phyloP scores from a whole-genome alignment of 2,888 invertebrate species.

The Acleris laterana region DNA sequence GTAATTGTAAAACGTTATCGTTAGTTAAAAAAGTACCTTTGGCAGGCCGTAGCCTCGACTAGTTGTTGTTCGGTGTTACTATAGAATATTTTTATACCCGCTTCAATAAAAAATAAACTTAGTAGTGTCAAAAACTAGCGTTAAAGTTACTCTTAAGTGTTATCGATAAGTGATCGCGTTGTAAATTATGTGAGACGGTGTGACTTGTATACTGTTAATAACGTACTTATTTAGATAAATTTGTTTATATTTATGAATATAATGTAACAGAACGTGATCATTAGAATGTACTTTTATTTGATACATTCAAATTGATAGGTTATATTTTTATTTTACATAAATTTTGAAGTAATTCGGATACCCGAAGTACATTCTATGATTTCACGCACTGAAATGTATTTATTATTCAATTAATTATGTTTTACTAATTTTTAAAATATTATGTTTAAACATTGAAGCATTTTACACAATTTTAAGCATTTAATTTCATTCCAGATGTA shows the following conservation, averaged over 20 bases:
- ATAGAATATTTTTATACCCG: slow-evolving; percentile 73
- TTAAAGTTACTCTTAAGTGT: slow-evolving; percentile 37
- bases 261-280: neutral
- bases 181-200: slow-evolving; percentile 32
- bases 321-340: too few species aligned
- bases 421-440: slow-evolving; percentile 3
- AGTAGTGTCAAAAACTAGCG: slow-evolving; percentile 45
- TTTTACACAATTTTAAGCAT: slow-evolving; percentile 41
- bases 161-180: slow-evolving; percentile 28
- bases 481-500: slow-evolving; percentile 49
- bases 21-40: slow-evolving; percentile 42
- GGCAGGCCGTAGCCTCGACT: slow-evolving; percentile 53
- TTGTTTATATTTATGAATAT: slow-evolving; percentile 15
- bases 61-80: slow-evolving; percentile 49
- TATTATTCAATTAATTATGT: slow-evolving; percentile 8
- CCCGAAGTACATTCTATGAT: too few species aligned
- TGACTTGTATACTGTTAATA: slow-evolving; percentile 23
- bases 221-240: slow-evolving; percentile 35
- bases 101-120: slow-evolving; percentile 46
- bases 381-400: neutral
- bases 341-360: too few species aligned
- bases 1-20: slow-evolving; percentile 8
- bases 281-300: too few species aligned
- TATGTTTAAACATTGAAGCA: neutral
- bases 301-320: too few species aligned